These are phyloP conservation scores for Coelogynopora nodosa DNA, from an alignment of 2,888 invertebrate species.

Conservation along the genomic window DNA sequence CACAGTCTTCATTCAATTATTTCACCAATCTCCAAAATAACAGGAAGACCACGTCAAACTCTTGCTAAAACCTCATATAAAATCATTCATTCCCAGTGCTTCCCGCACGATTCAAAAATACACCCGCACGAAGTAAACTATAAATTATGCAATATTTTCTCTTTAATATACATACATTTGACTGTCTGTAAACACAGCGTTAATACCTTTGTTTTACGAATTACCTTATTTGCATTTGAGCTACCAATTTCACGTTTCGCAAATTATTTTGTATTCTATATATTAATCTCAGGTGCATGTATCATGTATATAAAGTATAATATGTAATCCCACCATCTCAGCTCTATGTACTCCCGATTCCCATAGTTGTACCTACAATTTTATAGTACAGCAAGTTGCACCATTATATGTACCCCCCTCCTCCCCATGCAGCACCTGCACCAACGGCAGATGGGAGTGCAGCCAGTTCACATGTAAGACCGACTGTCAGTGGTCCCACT, in stretches of 20 bases:
- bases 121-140: not conserved
- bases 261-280: not conserved
- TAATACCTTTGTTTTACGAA: not conserved
- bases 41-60: not conserved
- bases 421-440: slow-evolving; percentile 41
- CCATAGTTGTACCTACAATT: no score
- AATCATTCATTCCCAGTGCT: no score
- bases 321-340: not conserved
- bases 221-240: not conserved
- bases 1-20: slow-evolving; percentile 3
- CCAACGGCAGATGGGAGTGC: slow-evolving; percentile 38
- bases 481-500: slow-evolving; percentile 38
- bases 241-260: not conserved
- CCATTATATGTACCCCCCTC: no score
- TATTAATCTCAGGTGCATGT: not conserved
- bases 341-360: not conserved
- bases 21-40: not conserved
- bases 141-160: not conserved
- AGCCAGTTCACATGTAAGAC: slow-evolving; percentile 35
- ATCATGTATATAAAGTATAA: no score
- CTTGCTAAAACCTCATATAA: not conserved
- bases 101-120: not conserved
- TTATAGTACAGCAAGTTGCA: no score
- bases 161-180: not conserved
- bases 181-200: not conserved